phyloP scores from a whole-genome alignment of 2,113 vertebrate species.

The Ptychochromis oligacanthus region DNA sequence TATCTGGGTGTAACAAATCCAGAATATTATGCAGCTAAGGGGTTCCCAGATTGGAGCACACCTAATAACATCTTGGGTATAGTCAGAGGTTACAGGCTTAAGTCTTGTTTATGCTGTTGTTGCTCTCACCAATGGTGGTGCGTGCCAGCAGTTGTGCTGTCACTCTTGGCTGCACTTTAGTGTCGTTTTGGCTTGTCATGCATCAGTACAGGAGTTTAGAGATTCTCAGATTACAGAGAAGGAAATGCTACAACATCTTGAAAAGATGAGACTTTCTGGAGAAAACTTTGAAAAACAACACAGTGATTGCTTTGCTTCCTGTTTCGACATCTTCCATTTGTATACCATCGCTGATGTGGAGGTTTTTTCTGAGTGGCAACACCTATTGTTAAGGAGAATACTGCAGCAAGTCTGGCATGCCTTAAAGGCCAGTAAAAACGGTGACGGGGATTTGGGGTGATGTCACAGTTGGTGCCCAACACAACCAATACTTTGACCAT shows the following conservation, averaged over 20 bases:
- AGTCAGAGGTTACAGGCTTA: not conserved
- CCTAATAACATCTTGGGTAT: not conserved
- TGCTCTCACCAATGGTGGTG: not conserved
- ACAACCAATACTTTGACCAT: too few relatives aligned
- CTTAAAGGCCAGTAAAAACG: not conserved
- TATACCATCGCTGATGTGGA: not conserved
- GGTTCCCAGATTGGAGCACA: too few relatives aligned
- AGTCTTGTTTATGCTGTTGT: not conserved
- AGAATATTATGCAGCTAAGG: not conserved
- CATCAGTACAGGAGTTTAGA: too few relatives aligned
- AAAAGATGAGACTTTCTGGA: not conserved
- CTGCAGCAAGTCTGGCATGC: not conserved
- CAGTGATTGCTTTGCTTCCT: not conserved
- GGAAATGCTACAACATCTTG: not conserved
- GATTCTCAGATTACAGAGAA: too few relatives aligned
- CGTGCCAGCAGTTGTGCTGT: not conserved
- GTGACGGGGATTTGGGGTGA: not conserved
- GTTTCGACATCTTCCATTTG: rapidly evolving
- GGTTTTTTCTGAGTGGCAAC: not conserved
- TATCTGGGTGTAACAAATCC: not conserved
- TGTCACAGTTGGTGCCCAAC: too few relatives aligned
- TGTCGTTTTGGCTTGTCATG: not conserved
- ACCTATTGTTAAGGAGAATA: not conserved
- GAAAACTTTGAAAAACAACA: not conserved
- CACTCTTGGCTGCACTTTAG: not conserved